These are phyloP conservation scores for Aythya baeri DNA, from an alignment of 2,113 vertebrate species.

Conservation along the genomic window DNA sequence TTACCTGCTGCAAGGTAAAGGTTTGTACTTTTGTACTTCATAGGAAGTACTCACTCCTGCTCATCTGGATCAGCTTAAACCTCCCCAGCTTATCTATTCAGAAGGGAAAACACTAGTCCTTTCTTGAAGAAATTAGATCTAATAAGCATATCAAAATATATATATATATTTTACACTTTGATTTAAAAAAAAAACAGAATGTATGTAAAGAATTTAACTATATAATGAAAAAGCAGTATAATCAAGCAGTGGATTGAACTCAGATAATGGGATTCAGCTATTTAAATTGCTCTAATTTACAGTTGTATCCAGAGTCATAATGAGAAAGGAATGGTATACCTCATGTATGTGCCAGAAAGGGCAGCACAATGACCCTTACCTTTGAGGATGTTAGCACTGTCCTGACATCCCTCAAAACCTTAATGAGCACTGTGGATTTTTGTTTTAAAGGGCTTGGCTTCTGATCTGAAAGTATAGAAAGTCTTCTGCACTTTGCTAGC, in stretches of 20 bases:
- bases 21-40: accelerated
- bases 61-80: not conserved
- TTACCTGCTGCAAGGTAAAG: not conserved
- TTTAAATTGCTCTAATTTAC: not conserved
- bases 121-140: not conserved
- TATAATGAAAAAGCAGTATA: not conserved
- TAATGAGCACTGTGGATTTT: not conserved
- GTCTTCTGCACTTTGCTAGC: not conserved
- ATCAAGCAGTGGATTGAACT: not conserved
- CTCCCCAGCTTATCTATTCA: not conserved
- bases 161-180: not conserved
- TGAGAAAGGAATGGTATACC: not conserved
- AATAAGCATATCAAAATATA: not conserved
- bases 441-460: not conserved
- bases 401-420: not conserved
- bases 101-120: not conserved
- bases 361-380: not conserved
- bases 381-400: not conserved
- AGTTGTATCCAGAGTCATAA: not conserved
- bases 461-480: not conserved
- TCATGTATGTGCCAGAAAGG: not conserved
- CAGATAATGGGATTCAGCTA: not conserved
- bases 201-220: not conserved
- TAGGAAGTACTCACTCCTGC: not conserved
- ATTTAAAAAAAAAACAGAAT: not conserved